Conservation (phyloP, 2,888 invertebrate genomes). For the Cerceris ruficornis region DNA sequence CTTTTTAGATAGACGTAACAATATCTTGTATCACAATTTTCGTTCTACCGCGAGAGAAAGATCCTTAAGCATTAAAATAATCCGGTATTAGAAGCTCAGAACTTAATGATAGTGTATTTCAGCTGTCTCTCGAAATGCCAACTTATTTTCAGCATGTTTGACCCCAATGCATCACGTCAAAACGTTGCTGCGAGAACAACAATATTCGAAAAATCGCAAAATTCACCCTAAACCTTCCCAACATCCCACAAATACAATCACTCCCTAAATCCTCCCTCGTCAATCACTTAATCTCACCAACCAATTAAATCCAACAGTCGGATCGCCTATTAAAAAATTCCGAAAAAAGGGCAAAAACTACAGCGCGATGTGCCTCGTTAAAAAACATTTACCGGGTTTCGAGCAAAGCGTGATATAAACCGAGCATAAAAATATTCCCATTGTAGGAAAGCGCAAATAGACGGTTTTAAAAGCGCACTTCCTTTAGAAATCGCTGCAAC, state of each 20-base stretch:
- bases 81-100: slow-evolving; percentile 40
- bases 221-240: not conserved
- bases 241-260: not conserved
- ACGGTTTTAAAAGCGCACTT: too few relatives aligned
- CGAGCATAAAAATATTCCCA: too few relatives aligned
- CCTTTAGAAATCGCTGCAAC: too few relatives aligned
- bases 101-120: slow-evolving; percentile 44
- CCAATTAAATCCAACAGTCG: too few relatives aligned
- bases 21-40: too few relatives aligned
- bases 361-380: too few relatives aligned
- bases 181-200: slow-evolving; percentile 17
- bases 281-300: not conserved
- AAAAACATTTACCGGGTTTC: too few relatives aligned
- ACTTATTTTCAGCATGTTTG: slow-evolving; percentile 53
- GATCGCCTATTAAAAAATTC: too few relatives aligned
- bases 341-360: too few relatives aligned
- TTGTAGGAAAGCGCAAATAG: too few relatives aligned
- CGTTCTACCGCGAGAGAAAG: not conserved
- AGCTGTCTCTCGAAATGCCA: slow-evolving; percentile 44
- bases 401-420: too few relatives aligned
- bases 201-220: not conserved
- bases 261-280: not conserved
- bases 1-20: too few relatives aligned
- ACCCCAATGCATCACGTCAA: slow-evolving; percentile 28
- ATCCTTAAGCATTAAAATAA: slow-evolving; percentile 18